phyloP scores from a whole-genome alignment of 2,888 invertebrate species.

The Chloroclystis v-ata region DNA sequence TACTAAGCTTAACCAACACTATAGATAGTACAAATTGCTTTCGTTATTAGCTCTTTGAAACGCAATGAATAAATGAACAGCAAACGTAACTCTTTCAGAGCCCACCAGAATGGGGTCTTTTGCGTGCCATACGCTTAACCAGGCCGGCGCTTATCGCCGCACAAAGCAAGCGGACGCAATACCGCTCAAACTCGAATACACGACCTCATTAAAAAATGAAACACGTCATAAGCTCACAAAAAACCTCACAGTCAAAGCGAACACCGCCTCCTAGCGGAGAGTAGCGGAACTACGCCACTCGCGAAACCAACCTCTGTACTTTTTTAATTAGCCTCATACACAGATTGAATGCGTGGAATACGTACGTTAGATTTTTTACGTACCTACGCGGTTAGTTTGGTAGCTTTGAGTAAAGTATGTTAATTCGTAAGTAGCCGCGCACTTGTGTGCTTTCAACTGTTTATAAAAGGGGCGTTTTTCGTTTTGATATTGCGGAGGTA shows the following conservation, averaged over 20 bases:
- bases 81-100: constrained; percentile 61
- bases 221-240: constrained; percentile 58
- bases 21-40: constrained; percentile 29
- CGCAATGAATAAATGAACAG: constrained; percentile 63
- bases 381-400: constrained; percentile 69
- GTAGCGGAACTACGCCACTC: constrained; percentile 74
- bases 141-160: constrained; percentile 36
- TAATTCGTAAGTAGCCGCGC: constrained; percentile 65
- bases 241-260: constrained; percentile 63
- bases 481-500: constrained; percentile 39
- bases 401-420: constrained; percentile 74
- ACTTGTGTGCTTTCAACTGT: constrained; percentile 56
- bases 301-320: constrained; percentile 70
- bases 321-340: constrained; percentile 77
- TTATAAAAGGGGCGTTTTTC: constrained; percentile 38
- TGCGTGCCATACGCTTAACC: constrained; percentile 45
- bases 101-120: constrained; percentile 42
- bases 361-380: constrained; percentile 67
- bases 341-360: constrained; percentile 70
- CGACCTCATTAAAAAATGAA: constrained; percentile 77
- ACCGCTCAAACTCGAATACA: constrained; percentile 58
- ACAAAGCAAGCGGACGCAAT: constrained; percentile 58
- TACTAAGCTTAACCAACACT: constrained; percentile 13
- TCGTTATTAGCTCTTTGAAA: constrained; percentile 43
- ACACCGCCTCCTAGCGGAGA: constrained; percentile 69